Base-by-base conservation (phyloP, 1,140 invertebrate species). In the Trichonephila clavata region DNA sequence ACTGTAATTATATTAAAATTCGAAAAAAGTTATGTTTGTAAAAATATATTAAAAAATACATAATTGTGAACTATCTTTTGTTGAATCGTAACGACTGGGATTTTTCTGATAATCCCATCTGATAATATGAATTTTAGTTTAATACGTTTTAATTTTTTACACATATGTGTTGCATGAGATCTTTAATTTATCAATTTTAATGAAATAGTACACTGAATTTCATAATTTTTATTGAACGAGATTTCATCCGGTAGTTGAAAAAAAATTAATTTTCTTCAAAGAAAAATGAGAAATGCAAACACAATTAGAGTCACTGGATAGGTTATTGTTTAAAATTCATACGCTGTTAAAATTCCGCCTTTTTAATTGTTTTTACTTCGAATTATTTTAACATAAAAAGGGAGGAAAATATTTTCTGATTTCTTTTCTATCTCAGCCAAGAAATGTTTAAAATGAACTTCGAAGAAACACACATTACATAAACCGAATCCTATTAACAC, bases 401-500 rank as follows among this genome's bases (percentile, higher is more conserved):
- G 61, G 61, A 20, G 61, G 61, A 21, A 63, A 63, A 63, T 63
- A 63, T 63, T 63, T 50, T 63, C 27, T 4, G 24, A 39, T 77
- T 39, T 77, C 71, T 77, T 77, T 77, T 77, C 71, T 39, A 4
- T 24, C n/a, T 16, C 27, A 13, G 21, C 24, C 32, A 6, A 20
- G 71, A 18, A 77, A 32, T 77, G 16, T 39, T 32, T 39, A 18
- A 24, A 32, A 77, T 77, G 7, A 39, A 77, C n/a, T 24, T 68
- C 0, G 61, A 63, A 63, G 61, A 63, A 63, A 63, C 61, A 24
- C 10, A 24, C n/a, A 24, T 68, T 24, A 68, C 27, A 20, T 13
- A 32, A 77, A 32, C 61, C 61, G 27, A 77, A 77, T 63, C 61
- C 61, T 63, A 63, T 77, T 77, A 71, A 27, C 68, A n/a, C 68